Evolutionary conservation across 2,888 invertebrate species (phyloP).

Genomic region (Agrochola lychnidis): DNA sequence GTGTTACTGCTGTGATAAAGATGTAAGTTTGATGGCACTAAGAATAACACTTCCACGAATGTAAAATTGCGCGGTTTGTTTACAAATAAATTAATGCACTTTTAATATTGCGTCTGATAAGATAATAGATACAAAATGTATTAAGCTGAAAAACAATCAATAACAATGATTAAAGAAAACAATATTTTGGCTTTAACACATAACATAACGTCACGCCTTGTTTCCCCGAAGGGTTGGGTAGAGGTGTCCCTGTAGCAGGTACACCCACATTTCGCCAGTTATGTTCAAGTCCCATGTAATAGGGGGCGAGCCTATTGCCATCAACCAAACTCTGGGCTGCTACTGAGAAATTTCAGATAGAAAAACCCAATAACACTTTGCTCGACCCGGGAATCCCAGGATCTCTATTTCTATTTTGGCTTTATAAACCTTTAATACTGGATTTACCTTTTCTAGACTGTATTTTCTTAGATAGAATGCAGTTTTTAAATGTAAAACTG

Average conservation of each 20-base stretch:
- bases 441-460: neutral
- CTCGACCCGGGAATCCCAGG: no score
- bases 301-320: no score
- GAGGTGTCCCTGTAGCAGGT: no score
- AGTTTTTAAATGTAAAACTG: slow-evolving; percentile 9
- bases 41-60: neutral
- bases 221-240: no score
- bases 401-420: no score
- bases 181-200: neutral
- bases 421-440: no score
- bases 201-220: no score
- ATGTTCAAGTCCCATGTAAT: no score
- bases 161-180: neutral
- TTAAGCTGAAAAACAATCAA: neutral
- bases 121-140: slow-evolving; percentile 24
- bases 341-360: no score
- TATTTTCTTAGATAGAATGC: neutral
- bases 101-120: slow-evolving; percentile 14
- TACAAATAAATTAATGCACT: slow-evolving; percentile 35
- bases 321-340: no score
- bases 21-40: neutral
- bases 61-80: slow-evolving; percentile 25
- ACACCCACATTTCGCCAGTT: no score
- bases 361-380: no score
- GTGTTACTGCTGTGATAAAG: neutral